Base-by-base conservation (phyloP, 2,113 vertebrate genomes). In the Myrmecophaga tridactyla region DNA sequence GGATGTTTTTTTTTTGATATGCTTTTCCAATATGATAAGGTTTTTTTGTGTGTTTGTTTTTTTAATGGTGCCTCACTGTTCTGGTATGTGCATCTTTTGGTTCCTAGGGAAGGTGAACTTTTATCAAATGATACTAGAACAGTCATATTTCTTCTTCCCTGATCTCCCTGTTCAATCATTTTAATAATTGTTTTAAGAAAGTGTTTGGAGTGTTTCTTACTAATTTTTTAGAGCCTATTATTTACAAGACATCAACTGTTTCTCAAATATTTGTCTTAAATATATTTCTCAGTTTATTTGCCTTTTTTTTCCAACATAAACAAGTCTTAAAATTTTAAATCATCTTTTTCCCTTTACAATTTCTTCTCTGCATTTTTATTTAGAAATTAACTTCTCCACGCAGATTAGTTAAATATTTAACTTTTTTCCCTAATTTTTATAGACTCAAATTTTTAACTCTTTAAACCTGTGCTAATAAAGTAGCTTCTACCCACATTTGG, bases 371-470 rank as follows among this genome's bases (percentile, higher is more conserved):
- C 23, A 96, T 25, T 76, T 95, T 96, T 93, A 90, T 48, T 85
- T 51, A 77, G 29, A 93, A 89, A 81, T 77, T 62, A 34, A 9
- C 78, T 31, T 83, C 36, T 21, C n/a, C 27, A 77, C 11, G 25
- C 51, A 83, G 51, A 81, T 83, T 34, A 90, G 14, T 73, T 94
- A 97, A 93, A 76, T 56, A 86, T 63, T 94, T 23, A 77, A 78
- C 11, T 53, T 60, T 72, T 67, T 83, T 89, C 53, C 43, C 62
- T 80, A 58, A 84, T 39, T 72, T 75, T 80, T 76, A 29, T 34
- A 72, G 29, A 67, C 20, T 94, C 53, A n/a, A 43, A 48, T 39
- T 62, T 77, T 81, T n/a, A 86, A 67, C 13, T 73, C 41, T 70
- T 89, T 69, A 87, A 94, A 65, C 67, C 39, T 84, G 15, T 70